These are phyloP conservation scores for Liodrosophila aerea DNA, from an alignment of 2,888 invertebrate species.

Conservation along the genomic window DNA sequence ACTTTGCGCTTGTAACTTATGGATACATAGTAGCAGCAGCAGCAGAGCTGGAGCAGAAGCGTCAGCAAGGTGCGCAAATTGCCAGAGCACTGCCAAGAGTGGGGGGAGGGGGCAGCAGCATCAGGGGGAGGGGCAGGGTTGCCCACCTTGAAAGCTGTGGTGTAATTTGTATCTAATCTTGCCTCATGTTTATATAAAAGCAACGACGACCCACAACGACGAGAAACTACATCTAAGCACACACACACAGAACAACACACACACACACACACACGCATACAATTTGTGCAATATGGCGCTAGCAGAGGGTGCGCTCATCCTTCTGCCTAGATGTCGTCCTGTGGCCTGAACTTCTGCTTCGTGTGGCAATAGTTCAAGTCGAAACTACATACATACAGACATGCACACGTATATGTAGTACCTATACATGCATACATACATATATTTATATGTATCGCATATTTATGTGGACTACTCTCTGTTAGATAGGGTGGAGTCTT, in stretches of 20 bases:
- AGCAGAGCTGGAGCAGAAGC: slow-evolving; percentile 7
- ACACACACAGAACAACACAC: slow-evolving; percentile 9
- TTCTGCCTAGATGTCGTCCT: slow-evolving; percentile 12
- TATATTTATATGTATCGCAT: slow-evolving; percentile 37
- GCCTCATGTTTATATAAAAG: slow-evolving; percentile 78
- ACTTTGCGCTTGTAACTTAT: slow-evolving; percentile 71
- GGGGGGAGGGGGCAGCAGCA: background rate
- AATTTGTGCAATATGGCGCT: slow-evolving; percentile 73
- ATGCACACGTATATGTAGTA: background rate
- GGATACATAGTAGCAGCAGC: slow-evolving; percentile 49
- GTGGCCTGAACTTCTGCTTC: slow-evolving; percentile 6
- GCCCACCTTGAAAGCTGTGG: slow-evolving; percentile 73
- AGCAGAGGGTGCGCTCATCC: slow-evolving; percentile 29
- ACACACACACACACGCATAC: slow-evolving; percentile 24
- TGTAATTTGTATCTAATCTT: slow-evolving; percentile 78
- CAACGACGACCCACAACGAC: slow-evolving; percentile 49
- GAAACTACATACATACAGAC: slow-evolving; percentile 21
- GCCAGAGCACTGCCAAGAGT: slow-evolving; percentile 22
- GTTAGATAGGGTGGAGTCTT: slow-evolving; percentile 28
- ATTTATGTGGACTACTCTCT: slow-evolving; percentile 42
- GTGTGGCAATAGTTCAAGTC: slow-evolving; percentile 17
- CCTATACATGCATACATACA: slow-evolving; percentile 13
- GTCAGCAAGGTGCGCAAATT: slow-evolving; percentile 60
- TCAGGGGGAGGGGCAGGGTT: too few relatives aligned
- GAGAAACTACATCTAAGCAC: slow-evolving; percentile 34